These are phyloP conservation scores for Drosophila equinoxialis DNA, from an alignment of 1,140 invertebrate species.

Conservation along the genomic window DNA sequence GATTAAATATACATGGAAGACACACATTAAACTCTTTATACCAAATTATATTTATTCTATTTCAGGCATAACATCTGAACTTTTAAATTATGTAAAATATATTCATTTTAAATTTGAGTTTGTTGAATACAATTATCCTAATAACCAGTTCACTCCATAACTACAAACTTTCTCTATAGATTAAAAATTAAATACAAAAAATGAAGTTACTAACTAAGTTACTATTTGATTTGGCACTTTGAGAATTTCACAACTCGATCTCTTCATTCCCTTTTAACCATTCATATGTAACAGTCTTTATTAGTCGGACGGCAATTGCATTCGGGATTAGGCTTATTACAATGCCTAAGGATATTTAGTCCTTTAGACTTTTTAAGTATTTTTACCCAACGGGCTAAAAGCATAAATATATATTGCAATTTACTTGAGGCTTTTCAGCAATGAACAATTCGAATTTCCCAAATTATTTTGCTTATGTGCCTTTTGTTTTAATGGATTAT, in stretches of 20 bases:
- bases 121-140: no score
- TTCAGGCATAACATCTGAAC: no score
- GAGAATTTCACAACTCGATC: background rate
- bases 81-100: no score
- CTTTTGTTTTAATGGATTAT: conserved; percentile 26
- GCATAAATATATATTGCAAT: conserved; percentile 67
- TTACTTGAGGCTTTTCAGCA: conserved; percentile 39
- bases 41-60: no score
- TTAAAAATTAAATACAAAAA: background rate
- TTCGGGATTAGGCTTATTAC: conserved; percentile 61
- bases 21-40: no score
- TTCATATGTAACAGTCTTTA: conserved; percentile 13
- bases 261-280: background rate
- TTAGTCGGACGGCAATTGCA: conserved; percentile 34
- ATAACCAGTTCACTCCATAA: no score
- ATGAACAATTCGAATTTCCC: conserved; percentile 18
- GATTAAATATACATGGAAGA: no score
- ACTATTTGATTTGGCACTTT: conserved; percentile 11
- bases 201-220: background rate
- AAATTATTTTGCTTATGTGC: conserved; percentile 7
- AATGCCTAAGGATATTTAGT: conserved; percentile 43
- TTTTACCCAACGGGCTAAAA: conserved; percentile 29
- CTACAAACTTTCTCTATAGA: no score
- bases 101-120: no score
- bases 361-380: conserved; percentile 32